phyloP scores from a whole-genome alignment of 1,140 invertebrate species.

The Alviniconcha marisindica region DNA sequence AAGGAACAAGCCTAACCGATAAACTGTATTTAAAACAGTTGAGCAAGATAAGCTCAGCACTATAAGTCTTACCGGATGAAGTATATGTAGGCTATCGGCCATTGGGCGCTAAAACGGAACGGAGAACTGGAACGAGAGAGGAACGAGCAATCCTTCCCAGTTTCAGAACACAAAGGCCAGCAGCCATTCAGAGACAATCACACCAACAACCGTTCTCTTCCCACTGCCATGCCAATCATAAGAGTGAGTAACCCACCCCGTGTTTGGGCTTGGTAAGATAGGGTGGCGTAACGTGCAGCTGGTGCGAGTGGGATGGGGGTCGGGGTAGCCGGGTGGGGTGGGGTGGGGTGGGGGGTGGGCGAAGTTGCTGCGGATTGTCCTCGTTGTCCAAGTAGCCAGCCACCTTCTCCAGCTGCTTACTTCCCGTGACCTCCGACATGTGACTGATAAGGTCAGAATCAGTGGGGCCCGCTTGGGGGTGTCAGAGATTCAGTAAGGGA shows the following conservation, averaged over 20 bases:
- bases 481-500: no score
- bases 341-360: neutral
- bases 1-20: no score
- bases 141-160: neutral
- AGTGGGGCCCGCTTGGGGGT: neutral
- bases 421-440: constrained; percentile 1
- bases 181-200: neutral
- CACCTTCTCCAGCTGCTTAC: neutral
- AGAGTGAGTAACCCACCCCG: neutral
- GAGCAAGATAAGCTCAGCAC: no score
- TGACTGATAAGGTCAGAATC: neutral
- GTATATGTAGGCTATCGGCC: no score
- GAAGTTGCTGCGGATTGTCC: neutral
- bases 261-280: neutral
- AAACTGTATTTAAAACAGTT: no score
- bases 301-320: neutral
- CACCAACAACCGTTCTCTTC: neutral
- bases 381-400: neutral
- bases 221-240: neutral
- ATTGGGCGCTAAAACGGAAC: no score
- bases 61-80: no score
- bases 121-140: no score
- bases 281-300: neutral
- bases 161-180: neutral
- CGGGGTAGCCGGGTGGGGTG: neutral